These are phyloP conservation scores for Cervus canadensis DNA, from an alignment of 2,113 vertebrate genomes.

Conservation along the genomic window DNA sequence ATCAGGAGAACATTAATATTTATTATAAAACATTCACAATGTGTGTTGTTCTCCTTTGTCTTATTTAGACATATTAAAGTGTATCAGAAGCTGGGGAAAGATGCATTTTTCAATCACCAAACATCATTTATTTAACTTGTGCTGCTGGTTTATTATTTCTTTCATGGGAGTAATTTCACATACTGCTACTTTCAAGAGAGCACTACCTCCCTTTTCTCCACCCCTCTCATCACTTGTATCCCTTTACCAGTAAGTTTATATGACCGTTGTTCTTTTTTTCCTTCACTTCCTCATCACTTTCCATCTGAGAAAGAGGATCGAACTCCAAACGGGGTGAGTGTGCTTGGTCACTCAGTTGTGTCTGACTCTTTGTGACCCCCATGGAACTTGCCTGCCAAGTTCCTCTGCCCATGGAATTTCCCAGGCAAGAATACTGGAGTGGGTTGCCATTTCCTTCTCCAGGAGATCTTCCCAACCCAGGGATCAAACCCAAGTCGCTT, in stretches of 20 bases:
- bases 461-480: background rate
- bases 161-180: conserved; percentile 18
- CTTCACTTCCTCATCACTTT: background rate
- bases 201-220: background rate
- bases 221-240: background rate
- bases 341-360: background rate
- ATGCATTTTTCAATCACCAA: conserved; percentile 45
- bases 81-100: background rate
- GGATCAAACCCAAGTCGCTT: background rate
- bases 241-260: background rate
- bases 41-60: background rate
- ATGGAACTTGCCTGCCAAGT: background rate
- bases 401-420: background rate
- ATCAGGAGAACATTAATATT: background rate
- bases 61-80: conserved; percentile 31
- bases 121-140: conserved; percentile 34
- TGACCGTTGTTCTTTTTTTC: background rate
- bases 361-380: background rate
- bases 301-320: background rate
- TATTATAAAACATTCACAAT: background rate
- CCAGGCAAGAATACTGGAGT: background rate
- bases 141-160: conserved; percentile 22
- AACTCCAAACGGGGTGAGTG: background rate
- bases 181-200: background rate
- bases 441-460: background rate